phyloP scores from a whole-genome alignment of 2,797 vertebrate genomes.

The Peromyscus attwateri region DNA sequence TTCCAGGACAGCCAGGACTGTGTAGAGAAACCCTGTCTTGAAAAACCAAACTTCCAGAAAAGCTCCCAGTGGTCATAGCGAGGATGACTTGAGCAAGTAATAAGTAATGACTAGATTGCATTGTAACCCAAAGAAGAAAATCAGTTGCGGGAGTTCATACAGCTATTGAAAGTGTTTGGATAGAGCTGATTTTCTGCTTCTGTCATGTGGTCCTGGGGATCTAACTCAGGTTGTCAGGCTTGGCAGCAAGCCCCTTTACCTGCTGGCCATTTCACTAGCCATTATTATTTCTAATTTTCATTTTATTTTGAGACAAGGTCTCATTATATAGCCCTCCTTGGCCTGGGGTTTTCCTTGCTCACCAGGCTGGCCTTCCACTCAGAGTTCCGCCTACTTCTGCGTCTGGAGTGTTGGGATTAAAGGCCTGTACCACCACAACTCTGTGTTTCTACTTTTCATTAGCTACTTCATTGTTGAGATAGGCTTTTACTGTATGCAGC shows the following conservation, averaged over 20 bases:
- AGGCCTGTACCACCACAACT: not conserved
- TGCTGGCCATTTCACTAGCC: not conserved
- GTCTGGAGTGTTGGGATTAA: not conserved
- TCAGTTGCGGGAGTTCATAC: not conserved
- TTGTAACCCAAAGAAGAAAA: not conserved
- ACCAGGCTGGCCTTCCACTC: not conserved
- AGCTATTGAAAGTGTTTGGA: not conserved
- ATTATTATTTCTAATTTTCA: not conserved
- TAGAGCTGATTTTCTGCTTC: not conserved
- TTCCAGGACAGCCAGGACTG: no score
- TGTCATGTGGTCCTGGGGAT: not conserved
- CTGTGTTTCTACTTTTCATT: not conserved
- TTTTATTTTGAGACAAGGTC: not conserved
- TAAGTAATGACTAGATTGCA: not conserved
- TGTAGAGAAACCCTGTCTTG: no score
- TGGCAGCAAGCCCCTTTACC: no score
- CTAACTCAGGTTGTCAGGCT: not conserved
- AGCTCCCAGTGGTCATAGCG: not conserved
- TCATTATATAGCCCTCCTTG: not conserved
- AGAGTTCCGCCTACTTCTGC: not conserved
- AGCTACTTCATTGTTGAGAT: not conserved
- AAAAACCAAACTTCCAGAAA: not conserved
- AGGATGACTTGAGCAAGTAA: not conserved
- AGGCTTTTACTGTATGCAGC: not conserved
- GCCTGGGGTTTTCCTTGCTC: not conserved